Evolutionary conservation across 2,113 vertebrate genomes (phyloP).

Genomic region (Pampusana beccarii): DNA sequence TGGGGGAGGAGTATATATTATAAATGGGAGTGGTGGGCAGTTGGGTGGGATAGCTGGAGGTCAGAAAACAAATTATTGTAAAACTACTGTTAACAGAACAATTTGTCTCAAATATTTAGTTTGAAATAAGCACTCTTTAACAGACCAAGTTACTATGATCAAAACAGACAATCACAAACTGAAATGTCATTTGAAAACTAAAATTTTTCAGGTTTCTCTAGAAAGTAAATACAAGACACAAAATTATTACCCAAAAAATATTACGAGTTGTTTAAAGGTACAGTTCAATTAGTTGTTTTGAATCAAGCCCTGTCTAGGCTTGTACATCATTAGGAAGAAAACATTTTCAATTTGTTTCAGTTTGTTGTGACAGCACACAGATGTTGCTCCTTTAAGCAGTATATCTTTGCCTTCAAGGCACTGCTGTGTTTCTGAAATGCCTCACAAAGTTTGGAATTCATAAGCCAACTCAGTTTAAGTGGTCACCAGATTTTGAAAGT

Average conservation of each 20-base stretch:
- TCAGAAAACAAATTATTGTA: not conserved
- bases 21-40: rapidly evolving
- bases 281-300: not conserved
- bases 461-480: conserved; percentile 17
- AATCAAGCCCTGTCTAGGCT: not conserved
- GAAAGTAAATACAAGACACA: not conserved
- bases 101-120: not conserved
- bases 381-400: not conserved
- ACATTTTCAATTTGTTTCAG: not conserved
- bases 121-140: not conserved
- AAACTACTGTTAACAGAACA: not conserved
- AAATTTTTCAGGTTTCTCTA: not conserved
- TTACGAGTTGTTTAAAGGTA: not conserved
- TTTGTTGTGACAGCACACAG: not conserved
- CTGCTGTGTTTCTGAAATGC: conserved; percentile 6
- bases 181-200: not conserved
- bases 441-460: not conserved
- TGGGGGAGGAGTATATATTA: not conserved
- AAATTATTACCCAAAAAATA: not conserved
- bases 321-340: not conserved
- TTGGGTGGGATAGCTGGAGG: not conserved
- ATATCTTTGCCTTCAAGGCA: conserved; percentile 4
- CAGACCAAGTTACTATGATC: not conserved
- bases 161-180: not conserved
- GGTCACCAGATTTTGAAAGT: conserved; percentile 11